Percentiles rank a stretch among this genome's conserved stretches.
Evolutionary conservation across 2,113 vertebrate species (phyloP).

Genomic region (Rhynchomys soricoides): DNA sequence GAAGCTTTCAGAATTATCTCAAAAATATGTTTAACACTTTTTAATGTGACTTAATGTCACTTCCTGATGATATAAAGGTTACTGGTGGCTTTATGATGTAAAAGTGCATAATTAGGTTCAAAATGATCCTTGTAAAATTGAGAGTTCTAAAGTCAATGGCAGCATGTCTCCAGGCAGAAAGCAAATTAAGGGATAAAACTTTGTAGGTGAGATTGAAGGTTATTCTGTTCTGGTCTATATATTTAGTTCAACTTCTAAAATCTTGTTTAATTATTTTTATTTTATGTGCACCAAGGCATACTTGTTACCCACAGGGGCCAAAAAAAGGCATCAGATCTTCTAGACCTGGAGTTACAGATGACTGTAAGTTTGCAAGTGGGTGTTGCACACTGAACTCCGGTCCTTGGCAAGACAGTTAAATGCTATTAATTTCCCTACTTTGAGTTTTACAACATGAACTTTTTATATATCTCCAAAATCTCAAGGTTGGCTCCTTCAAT

Average conservation of each 20-base stretch:
- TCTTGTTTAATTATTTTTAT: not conserved
- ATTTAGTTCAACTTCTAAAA: not conserved
- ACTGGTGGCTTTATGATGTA: not conserved
- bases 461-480: not conserved
- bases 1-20: conserved; percentile 22
- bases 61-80: not conserved
- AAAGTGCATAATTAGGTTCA: not conserved
- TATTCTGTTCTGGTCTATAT: not conserved
- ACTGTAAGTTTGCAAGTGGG: not conserved
- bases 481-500: not conserved
- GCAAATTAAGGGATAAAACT: not conserved
- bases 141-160: not conserved
- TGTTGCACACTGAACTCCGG: not conserved
- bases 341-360: not conserved
- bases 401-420: no score
- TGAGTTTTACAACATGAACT: not conserved
- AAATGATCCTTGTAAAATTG: not conserved
- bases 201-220: not conserved
- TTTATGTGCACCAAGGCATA: not conserved
- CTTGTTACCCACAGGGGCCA: not conserved
- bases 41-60: not conserved
- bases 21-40: not conserved
- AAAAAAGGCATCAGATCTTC: not conserved
- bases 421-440: not conserved
- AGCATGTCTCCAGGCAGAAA: not conserved